Conservation (phyloP, 37 sponge, comb jelly and placozoan genomes). For the Lycopodina hypogea region DNA sequence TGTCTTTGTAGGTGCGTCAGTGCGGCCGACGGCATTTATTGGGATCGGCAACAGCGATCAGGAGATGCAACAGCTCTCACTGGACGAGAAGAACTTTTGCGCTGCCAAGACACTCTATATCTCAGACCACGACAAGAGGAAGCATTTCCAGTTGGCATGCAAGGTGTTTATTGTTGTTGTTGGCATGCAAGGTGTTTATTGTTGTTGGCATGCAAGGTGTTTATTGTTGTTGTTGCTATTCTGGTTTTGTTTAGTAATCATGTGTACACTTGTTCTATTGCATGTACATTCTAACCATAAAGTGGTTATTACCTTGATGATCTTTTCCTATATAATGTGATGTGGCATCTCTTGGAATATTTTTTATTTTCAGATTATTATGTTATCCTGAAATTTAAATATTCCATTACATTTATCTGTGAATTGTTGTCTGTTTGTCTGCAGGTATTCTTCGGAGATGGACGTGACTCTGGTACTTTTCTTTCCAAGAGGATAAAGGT, state of each 20-base stretch:
- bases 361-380: no score
- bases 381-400: no score
- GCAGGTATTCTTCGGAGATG: slow-evolving; percentile 83
- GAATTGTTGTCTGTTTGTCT: no score
- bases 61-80: slow-evolving; percentile 83
- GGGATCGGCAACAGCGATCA: slow-evolving; percentile 80
- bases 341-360: no score
- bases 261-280: no score
- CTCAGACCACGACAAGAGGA: slow-evolving; percentile 92
- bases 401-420: no score
- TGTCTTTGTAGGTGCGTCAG: slow-evolving; percentile 14
- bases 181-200: background rate
- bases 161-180: slow-evolving; percentile 35
- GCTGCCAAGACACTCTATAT: slow-evolving; percentile 92
- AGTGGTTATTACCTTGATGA: no score
- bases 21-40: slow-evolving; percentile 76
- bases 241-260: no score
- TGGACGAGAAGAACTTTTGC: slow-evolving; percentile 87
- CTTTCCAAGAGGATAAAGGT: slow-evolving; percentile 93
- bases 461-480: slow-evolving; percentile 81
- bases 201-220: background rate
- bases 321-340: no score
- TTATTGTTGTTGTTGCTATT: no score
- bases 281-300: no score
- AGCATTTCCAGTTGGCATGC: slow-evolving; percentile 84